Base-by-base conservation (phyloP, 1,140 invertebrate genomes). In the Drosophila littoralis region DNA sequence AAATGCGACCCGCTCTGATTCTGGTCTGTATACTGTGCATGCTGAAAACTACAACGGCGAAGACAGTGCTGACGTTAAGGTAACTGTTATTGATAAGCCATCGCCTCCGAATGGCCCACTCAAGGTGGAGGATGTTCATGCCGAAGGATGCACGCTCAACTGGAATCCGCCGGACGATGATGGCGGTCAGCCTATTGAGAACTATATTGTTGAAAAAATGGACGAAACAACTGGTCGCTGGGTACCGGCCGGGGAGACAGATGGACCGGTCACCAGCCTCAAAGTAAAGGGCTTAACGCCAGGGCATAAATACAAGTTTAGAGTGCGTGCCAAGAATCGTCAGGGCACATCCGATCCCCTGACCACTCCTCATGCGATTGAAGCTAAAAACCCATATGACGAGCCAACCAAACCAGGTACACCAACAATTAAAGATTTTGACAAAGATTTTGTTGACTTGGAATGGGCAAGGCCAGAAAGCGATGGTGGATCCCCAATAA, bases 311-410 rank as follows among this genome's bases (percentile, higher is more conserved):
- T 99, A 99, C 93, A 98, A 98, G 93, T 99, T 99, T 94, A 93
- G 98, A 70, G 98, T 99, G 0, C 94, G 96, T 33, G 98, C 98
- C 28, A 97, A 98, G 38, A 99, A 99, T 90, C 96, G 97, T 69
- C 97, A 99, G 94, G 99, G 98, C 52, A 97, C 96, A 93, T 99
- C 98, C 22, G 98, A 99, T 83, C 98, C 98, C 15, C 93, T 99
- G 1, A 96, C 96, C 1, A 96, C 97, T 13, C 94, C 95, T n/a
- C 95, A 97, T 84, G 94, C 96, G n/a, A 97, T 97, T 74, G 96
- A 98, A 93, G 99, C 99, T 46, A 99, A 99, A 92, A 99, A 99
- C 97, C 98, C 98, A 50, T 99, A 97, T 93, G 98, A 97, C 92
- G 94, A 95, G 59, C 96, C 97, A 38, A 95, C 96, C 57, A 96